Evolutionary conservation across 2,113 vertebrate species (phyloP).

Genomic region (Sorex fumeus): DNA sequence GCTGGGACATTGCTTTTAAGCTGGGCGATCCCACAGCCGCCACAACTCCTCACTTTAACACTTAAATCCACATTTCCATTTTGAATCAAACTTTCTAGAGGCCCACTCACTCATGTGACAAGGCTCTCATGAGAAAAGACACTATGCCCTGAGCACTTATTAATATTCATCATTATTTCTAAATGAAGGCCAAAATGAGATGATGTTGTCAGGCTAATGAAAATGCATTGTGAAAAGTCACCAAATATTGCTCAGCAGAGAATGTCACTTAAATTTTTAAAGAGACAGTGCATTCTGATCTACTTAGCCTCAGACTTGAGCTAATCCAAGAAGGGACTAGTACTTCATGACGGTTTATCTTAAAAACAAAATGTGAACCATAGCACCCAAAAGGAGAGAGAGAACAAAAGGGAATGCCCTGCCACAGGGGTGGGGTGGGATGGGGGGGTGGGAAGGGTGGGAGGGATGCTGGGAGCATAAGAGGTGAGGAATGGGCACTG

Average conservation of each 20-base stretch:
- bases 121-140: conserved; percentile 53
- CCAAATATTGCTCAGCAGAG: conserved; percentile 45
- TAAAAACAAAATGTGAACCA: neutral
- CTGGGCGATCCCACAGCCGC: neutral
- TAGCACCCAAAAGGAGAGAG: too few species aligned
- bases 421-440: too few species aligned
- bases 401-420: too few species aligned
- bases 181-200: conserved; percentile 72
- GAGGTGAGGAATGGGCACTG: too few species aligned
- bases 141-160: conserved; percentile 62
- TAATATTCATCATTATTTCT: conserved; percentile 77
- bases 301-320: neutral
- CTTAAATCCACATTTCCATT: conserved; percentile 55
- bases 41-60: neutral
- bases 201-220: conserved; percentile 67
- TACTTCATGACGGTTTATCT: neutral
- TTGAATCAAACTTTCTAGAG: conserved; percentile 56
- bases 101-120: conserved; percentile 14
- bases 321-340: neutral
- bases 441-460: too few species aligned
- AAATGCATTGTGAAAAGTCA: conserved; percentile 69
- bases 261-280: conserved; percentile 20
- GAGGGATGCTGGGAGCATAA: too few species aligned
- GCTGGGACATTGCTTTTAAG: neutral
- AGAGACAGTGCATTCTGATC: neutral